A percentile compares a stretch with the other conserved stretches of the same genome.
Conservation (phyloP, 2,797 vertebrate species). For the Chaenodraco wilsoni region DNA sequence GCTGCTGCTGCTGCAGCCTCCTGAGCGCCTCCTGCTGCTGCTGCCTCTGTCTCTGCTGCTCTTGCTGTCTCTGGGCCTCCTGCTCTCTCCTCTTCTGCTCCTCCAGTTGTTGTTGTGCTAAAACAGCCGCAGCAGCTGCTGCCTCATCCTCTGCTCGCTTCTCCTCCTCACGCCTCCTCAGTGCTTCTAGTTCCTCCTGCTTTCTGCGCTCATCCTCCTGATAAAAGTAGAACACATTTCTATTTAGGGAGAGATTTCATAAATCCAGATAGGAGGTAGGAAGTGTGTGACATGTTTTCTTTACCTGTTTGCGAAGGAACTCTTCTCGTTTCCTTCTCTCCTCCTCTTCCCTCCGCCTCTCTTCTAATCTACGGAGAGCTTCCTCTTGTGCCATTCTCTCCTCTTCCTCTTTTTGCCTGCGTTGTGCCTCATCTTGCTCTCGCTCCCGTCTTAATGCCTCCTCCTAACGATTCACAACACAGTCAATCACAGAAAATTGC, state of each 20-base stretch:
- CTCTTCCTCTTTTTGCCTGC: constrained; percentile 89
- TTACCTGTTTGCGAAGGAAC: constrained; percentile 93
- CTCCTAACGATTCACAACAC: constrained; percentile 81
- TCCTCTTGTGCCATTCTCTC: constrained; percentile 94
- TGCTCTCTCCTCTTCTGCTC: constrained; percentile 87
- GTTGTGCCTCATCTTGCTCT: constrained; percentile 92
- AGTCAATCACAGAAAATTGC: constrained; percentile 26
- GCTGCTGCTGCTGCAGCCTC: constrained; percentile 93
- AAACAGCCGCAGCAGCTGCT: constrained; percentile 86
- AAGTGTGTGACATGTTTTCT: neutral
- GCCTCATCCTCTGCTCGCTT: constrained; percentile 92
- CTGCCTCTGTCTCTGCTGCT: constrained; percentile 92
- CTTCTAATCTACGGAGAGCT: constrained; percentile 90
- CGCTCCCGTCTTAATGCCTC: constrained; percentile 90
- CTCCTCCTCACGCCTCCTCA: constrained; percentile 90
- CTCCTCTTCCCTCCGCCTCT: constrained; percentile 89
- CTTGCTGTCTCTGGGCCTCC: constrained; percentile 92
- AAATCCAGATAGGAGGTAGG: neutral
- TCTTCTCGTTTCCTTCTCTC: constrained; percentile 93
- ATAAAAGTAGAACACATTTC: neutral
- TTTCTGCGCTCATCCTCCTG: constrained; percentile 86
- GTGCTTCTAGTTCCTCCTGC: constrained; percentile 92
- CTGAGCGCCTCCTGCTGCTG: constrained; percentile 95
- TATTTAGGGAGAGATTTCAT: neutral
- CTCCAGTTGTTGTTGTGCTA: constrained; percentile 92